A percentile compares a stretch with the other conserved stretches of the same genome.
Evolutionary conservation across 2,888 invertebrate genomes (phyloP).

Genomic region (Philhelius pedissequus): DNA sequence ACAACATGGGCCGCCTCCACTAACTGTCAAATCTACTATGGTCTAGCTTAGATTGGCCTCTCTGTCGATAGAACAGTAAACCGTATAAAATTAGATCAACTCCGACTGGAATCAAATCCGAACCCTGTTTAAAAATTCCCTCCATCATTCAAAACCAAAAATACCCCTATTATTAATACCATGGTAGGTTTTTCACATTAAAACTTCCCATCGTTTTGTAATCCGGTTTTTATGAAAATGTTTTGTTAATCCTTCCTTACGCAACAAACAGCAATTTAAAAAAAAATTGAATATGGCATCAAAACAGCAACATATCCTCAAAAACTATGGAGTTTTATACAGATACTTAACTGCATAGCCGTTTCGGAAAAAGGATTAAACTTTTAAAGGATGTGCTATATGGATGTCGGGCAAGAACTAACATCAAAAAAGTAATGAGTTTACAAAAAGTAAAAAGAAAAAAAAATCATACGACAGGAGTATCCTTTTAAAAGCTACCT

Average conservation of each 20-base stretch:
- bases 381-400: neutral
- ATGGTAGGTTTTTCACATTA: constrained; percentile 51
- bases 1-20: too few species aligned
- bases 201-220: constrained; percentile 49
- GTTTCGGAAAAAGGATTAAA: constrained; percentile 21
- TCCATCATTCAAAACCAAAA: neutral
- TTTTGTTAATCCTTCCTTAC: constrained; percentile 36
- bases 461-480: constrained; percentile 36
- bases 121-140: neutral
- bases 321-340: neutral
- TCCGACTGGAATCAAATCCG: neutral
- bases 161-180: constrained; percentile 31
- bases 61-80: too few species aligned
- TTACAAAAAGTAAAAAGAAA: constrained; percentile 25
- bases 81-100: too few species aligned
- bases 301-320: constrained; percentile 13
- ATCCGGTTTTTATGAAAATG: constrained; percentile 57
- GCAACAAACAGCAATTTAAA: constrained; percentile 28
- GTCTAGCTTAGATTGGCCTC: too few species aligned
- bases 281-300: neutral
- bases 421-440: constrained; percentile 40
- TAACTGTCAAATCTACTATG: too few species aligned
- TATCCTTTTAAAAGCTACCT: constrained; percentile 42
- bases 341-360: constrained; percentile 6
- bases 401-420: neutral